These are phyloP conservation scores for Oedothorax gibbosus DNA, from an alignment of 1,140 invertebrate species.

Conservation along the genomic window DNA sequence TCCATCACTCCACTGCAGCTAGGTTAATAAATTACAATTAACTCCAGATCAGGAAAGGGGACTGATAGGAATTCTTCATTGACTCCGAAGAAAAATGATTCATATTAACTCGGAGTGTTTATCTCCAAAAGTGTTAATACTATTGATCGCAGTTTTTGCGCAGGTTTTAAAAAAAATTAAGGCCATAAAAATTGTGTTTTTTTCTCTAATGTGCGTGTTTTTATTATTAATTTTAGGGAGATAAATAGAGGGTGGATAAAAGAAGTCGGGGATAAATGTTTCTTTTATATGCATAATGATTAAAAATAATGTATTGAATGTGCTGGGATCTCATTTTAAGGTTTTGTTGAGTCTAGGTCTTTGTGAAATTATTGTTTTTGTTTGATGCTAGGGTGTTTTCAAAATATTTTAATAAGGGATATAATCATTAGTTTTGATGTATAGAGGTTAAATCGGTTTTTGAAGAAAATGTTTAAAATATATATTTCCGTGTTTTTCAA, in stretches of 20 bases:
- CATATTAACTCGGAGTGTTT: constrained; percentile 37
- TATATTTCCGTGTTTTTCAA: no score
- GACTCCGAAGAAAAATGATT: constrained; percentile 39
- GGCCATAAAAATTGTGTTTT: not conserved
- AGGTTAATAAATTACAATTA: constrained; percentile 54
- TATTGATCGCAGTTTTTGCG: constrained; percentile 40
- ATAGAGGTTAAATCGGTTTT: no score
- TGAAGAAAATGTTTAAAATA: no score
- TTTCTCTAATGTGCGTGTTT: constrained; percentile 2
- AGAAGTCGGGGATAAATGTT: constrained; percentile 16
- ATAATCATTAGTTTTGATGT: no score
- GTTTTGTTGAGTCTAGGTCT: no score
- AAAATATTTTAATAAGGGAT: no score
- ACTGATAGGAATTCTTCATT: constrained; percentile 22
- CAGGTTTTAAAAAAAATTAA: constrained; percentile 8
- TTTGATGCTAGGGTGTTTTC: no score
- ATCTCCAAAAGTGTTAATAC: constrained; percentile 48
- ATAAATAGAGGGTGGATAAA: no score
- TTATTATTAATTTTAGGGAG: not conserved
- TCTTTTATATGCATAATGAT: constrained; percentile 23
- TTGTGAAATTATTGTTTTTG: no score
- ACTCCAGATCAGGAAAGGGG: constrained; percentile 17
- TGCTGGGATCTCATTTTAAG: no score
- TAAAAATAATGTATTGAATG: not conserved
- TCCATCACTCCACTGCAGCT: constrained; percentile 32